Base-by-base conservation (phyloP, 2,113 vertebrate genomes). In the Chaetodon auriga region DNA sequence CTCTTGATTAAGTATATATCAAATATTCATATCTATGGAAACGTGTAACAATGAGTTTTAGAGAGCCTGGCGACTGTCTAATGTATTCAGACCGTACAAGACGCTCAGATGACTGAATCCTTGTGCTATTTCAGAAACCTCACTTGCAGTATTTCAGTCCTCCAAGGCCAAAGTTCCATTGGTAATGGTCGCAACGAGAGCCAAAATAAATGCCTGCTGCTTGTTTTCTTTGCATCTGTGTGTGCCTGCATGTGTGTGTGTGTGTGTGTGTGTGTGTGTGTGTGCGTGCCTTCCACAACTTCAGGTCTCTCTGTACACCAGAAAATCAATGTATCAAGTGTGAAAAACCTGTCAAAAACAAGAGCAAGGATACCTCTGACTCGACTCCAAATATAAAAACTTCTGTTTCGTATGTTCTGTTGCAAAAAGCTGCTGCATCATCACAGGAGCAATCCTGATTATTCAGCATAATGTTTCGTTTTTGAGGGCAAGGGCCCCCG, bases 151-250 rank as follows among this genome's bases (percentile, higher is more conserved):
- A 66, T 89, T 92, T 87, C 90, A 88, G 88, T 62, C 58, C 75
- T 70, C 41, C 38, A 46, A 80, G 80, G 84, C 89, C 89, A 90
- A 91, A 88, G 90, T 87, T 90, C 89, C 84, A 89, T 58, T 78
- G 72, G 86, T 92, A 92, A 92, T 87, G 87, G 68, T 81, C 54
- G 30, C 63, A 61, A 53, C 63, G 70, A 73, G 65, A 69, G 93
- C 93, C 93, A 95, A 92, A 78, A 93, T 91, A 94, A 94, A 95
- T 87, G 83, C 90, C 87, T 90, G 88, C 86, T 89, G 83, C 87
- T 89, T 93, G 82, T 91, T 93, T 92, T 92, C 85, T 90, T 88
- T 87, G 82, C 82, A 66, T 68, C 64, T 76, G 76, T 75, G 74
- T 80, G 78, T 51, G 68, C 30, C n/a, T 72, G 35, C 78, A 68